phyloP scores from a whole-genome alignment of 2,797 vertebrate species.

The Buceros bicornis region DNA sequence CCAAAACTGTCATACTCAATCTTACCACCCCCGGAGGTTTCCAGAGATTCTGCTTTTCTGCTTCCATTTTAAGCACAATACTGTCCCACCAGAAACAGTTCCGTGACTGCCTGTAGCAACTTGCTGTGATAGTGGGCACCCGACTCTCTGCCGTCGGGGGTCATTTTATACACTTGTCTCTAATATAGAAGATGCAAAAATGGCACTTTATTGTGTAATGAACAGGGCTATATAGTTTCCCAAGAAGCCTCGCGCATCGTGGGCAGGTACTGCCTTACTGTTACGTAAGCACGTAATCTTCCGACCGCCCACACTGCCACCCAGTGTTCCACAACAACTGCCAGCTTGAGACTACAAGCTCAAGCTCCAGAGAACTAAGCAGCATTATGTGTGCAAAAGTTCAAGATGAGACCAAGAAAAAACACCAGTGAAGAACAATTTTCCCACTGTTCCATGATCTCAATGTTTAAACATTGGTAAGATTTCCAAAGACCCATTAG shows the following conservation, averaged over 20 bases:
- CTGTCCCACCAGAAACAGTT: neutral
- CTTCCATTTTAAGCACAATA: neutral
- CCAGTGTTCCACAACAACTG: too few species aligned
- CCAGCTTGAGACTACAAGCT: neutral
- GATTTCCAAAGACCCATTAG: neutral
- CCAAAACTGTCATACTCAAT: neutral
- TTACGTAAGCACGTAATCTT: too few species aligned
- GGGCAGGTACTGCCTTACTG: too few species aligned
- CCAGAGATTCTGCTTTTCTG: neutral
- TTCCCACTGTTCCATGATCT: neutral
- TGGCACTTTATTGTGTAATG: too few species aligned
- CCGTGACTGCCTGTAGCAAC: neutral
- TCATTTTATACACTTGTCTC: too few species aligned
- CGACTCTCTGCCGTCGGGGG: too few species aligned
- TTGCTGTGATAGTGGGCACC: too few species aligned
- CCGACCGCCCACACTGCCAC: too few species aligned
- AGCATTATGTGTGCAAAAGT: neutral
- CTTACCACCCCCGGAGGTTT: neutral
- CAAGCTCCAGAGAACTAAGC: neutral
- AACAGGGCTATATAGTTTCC: too few species aligned
- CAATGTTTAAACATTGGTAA: neutral
- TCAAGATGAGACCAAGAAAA: neutral
- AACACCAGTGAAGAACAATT: neutral
- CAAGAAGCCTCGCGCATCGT: too few species aligned
- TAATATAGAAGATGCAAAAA: too few species aligned